Evolutionary conservation across 2,113 vertebrate species (phyloP).

Genomic region (Sialia sialis): DNA sequence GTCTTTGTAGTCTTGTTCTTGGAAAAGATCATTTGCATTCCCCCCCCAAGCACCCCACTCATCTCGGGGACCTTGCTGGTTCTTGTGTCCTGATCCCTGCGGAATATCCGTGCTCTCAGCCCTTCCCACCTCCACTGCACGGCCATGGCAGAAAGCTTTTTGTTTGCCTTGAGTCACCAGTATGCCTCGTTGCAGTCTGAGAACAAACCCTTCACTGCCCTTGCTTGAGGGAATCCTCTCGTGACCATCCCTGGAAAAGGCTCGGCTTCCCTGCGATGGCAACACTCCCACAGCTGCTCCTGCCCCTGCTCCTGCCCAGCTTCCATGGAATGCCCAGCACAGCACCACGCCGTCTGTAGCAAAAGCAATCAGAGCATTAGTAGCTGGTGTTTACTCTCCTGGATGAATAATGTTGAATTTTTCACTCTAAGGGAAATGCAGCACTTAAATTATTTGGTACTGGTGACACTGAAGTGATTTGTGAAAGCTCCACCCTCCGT

Average conservation of each 20-base stretch:
- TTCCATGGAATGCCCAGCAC: not conserved
- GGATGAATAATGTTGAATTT: not conserved
- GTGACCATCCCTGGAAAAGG: not conserved
- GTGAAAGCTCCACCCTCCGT: not conserved
- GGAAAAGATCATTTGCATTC: conserved; percentile 38
- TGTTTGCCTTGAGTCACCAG: not conserved
- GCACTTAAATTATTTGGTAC: not conserved
- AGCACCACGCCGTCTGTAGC: not conserved
- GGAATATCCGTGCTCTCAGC: not conserved
- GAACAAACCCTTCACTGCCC: not conserved
- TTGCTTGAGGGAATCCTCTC: not conserved
- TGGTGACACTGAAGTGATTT: not conserved
- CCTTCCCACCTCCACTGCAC: not conserved
- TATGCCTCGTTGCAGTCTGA: not conserved
- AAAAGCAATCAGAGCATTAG: not conserved
- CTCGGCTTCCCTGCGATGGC: rapidly evolving
- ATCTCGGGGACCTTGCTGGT: not conserved
- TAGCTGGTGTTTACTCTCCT: not conserved
- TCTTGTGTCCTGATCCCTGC: not conserved
- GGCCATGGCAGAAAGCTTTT: not conserved
- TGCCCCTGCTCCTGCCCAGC: not conserved
- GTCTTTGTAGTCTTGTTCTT: conserved; percentile 10
- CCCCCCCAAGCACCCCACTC: not conserved
- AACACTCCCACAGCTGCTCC: not conserved
- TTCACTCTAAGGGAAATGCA: not conserved